These are phyloP conservation scores for Poeciliopsis gracilis DNA, from an alignment of 2,797 vertebrate species.

Conservation along the genomic window DNA sequence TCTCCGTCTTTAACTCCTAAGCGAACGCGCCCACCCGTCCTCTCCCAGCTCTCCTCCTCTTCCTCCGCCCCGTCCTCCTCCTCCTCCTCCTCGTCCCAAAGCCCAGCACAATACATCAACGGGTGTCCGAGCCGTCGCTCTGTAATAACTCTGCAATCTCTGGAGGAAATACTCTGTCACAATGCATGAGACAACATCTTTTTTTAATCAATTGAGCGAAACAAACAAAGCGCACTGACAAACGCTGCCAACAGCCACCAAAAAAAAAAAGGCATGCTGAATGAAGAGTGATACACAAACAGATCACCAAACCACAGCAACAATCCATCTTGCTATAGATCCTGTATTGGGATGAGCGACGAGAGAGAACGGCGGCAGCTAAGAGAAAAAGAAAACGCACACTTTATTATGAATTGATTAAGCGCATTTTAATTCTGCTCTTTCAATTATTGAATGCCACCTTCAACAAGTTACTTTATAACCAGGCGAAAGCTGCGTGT, in stretches of 20 bases:
- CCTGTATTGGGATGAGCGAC: constrained; percentile 24
- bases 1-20: constrained; percentile 70
- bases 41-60: constrained; percentile 47
- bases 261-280: constrained; percentile 58
- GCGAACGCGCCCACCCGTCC: constrained; percentile 45
- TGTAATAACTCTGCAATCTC: constrained; percentile 88
- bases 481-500: constrained; percentile 82
- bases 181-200: constrained; percentile 85
- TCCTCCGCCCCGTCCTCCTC: constrained; percentile 57
- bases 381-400: constrained; percentile 69
- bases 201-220: constrained; percentile 78
- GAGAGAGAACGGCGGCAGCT: constrained; percentile 5
- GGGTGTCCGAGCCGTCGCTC: constrained; percentile 70
- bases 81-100: constrained; percentile 73
- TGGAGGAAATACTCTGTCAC: constrained; percentile 89
- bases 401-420: constrained; percentile 85
- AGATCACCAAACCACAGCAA: constrained; percentile 87
- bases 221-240: constrained; percentile 73
- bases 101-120: constrained; percentile 82
- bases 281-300: constrained; percentile 77
- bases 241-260: constrained; percentile 61
- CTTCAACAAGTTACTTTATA: constrained; percentile 85
- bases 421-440: constrained; percentile 86
- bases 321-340: constrained; percentile 86
- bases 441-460: constrained; percentile 88